Evolutionary conservation across 1,140 invertebrate species (phyloP), one percentile per base, ranked within the genome.

Genomic region (Nebria ingens): DNA sequence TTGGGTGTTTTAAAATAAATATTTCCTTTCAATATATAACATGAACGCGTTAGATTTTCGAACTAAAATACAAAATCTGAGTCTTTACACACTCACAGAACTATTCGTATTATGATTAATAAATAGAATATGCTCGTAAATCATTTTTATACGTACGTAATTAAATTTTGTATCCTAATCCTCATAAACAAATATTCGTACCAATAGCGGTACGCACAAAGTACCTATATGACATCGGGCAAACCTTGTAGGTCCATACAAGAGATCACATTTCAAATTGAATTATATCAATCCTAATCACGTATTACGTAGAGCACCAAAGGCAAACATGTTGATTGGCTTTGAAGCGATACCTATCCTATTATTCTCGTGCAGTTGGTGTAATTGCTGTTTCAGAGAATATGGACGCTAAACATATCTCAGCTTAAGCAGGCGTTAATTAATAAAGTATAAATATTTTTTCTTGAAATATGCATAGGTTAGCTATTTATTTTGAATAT

Each of bases 101-200:
- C 25, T 13, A 13, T 6, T 6, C 13, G 25, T 29, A 29, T 4
- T 45, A 17, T 45, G 17, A 45, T 45, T 45, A 45, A 45, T 45
- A 45, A 45, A 45, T 45, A 17, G 6, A 45, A 34, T n/a, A 4
- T 45, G 40, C 6, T 45, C 40, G 40, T 45, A 45, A 45, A 45
- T 45, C 40, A 45, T 45, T 17, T 17, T 17, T 17, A 6, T 45
- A 45, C 40, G 17, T 17, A 45, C 3, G 15, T 17, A 45, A 45
- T 45, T 45, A 45, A 45, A 45, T 17, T 45, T 6, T 45, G 40
- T 17, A 45, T 17, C 40, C 40, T 34, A n/a, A 34, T 34, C 25
- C 25, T 34, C 25, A n/a, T 34, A 34, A 6, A 34, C 25, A 34
- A 34, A 34, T n/a, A n/a, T n/a, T 9, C 25, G n/a, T 34, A 34